Conservation (phyloP, 2,113 vertebrate genomes). For the Pluvialis apricaria region DNA sequence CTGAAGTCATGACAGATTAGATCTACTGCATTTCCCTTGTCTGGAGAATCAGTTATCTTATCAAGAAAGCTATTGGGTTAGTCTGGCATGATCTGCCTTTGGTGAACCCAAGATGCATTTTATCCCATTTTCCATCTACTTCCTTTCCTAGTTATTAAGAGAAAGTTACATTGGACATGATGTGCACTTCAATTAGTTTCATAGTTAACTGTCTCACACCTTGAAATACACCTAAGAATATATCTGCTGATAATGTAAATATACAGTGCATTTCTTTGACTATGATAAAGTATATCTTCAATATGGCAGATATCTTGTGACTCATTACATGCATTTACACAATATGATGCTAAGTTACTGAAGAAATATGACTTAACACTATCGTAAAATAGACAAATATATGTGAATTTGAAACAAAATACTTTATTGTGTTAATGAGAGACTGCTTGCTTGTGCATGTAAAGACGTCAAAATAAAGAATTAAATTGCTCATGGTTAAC, state of each 20-base stretch:
- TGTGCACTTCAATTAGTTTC: slow-evolving; percentile 26
- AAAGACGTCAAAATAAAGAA: background rate
- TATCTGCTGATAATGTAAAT: background rate
- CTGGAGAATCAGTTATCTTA: slow-evolving; percentile 26
- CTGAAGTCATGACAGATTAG: slow-evolving; percentile 42
- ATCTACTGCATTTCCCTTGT: slow-evolving; percentile 35
- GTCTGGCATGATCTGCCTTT: slow-evolving; percentile 20
- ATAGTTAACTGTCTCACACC: background rate
- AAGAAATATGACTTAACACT: background rate
- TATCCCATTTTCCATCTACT: slow-evolving; percentile 30
- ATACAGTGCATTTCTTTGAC: background rate
- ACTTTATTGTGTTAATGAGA: background rate
- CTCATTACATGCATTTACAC: background rate
- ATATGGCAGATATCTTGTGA: background rate
- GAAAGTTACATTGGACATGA: background rate
- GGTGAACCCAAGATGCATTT: slow-evolving; percentile 18
- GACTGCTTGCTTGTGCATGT: background rate
- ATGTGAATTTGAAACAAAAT: background rate
- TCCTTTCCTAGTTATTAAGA: slow-evolving; percentile 8
- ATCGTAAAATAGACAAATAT: background rate
- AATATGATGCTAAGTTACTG: background rate
- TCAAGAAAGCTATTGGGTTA: slow-evolving; percentile 18
- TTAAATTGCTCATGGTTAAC: background rate
- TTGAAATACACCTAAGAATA: background rate
- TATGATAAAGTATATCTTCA: background rate